A percentile compares a stretch with the other conserved stretches of the same genome.
These are phyloP conservation scores for Sinocyclocheilus anophthalmus DNA, from an alignment of 2,113 vertebrate genomes.

Conservation along the genomic window DNA sequence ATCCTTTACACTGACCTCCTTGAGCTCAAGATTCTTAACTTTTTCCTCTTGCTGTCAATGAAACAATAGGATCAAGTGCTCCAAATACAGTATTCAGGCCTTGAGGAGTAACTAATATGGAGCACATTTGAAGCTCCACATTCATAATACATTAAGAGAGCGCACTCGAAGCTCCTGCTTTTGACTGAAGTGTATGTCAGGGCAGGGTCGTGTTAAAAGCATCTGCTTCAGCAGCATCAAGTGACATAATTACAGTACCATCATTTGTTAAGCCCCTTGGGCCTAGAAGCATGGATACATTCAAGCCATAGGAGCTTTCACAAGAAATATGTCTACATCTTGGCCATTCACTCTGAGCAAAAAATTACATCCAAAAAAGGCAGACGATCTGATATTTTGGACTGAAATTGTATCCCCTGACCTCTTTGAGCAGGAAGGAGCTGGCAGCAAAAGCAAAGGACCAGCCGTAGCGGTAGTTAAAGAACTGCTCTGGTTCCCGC, in stretches of 20 bases:
- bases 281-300: background rate
- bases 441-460: constrained; percentile 93
- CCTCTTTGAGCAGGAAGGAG: constrained; percentile 70
- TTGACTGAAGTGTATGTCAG: constrained; percentile 3
- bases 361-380: background rate
- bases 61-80: background rate
- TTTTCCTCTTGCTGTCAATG: background rate
- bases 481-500: constrained; percentile 88
- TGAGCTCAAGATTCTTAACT: background rate
- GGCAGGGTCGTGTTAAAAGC: constrained; percentile 14
- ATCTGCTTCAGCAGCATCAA: constrained; percentile 13
- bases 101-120: background rate
- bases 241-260: constrained; percentile 22
- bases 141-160: constrained; percentile 8
- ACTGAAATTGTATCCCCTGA: constrained; percentile 55
- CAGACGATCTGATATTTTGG: background rate
- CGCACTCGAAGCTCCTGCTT: background rate
- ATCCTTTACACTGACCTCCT: background rate
- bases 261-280: background rate
- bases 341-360: background rate
- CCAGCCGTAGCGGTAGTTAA: constrained; percentile 92
- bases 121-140: constrained; percentile 20
- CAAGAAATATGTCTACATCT: background rate
- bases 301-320: constrained; percentile 8
- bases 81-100: background rate